Base-by-base conservation (phyloP, 2,888 invertebrate genomes). In the Onthophagus sagittarius region DNA sequence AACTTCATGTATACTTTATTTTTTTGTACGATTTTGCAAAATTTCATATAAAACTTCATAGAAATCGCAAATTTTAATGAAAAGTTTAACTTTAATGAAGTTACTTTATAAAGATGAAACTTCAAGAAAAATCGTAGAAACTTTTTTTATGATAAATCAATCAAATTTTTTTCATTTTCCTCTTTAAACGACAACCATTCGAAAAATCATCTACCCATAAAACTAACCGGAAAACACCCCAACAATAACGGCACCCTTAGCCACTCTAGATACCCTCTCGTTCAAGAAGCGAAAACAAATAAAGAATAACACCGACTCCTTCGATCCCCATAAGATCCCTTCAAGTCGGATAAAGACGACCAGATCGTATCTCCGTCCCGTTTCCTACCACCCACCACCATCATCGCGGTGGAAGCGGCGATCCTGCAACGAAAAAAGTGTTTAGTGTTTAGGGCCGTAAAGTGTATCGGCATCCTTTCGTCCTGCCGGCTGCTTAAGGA, bases 401-500 rank as follows among this genome's bases (percentile, higher is more conserved):
- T 82, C 81, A 81, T 80, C 77, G 81, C 80, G 80, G 82, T 83
- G 82, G 82, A 77, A 82, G 83, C 81, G 83, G 83, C 39, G 39
- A 83, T 83, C 83, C 79, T 78, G 80, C 82, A 83, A 79, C 83
- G 83, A 84, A 84, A 82, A 84, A 84, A 84, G 82, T 84, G 84
- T 84, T 84, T 83, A 84, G 83, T 81, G 84, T 83, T 84, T 83
- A 83, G 39, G 39, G 82, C 82, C 83, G 83, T 84, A 84, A 84
- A 84, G 83, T 84, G 83, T 84, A 83, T 84, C 83, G 82, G 83
- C 82, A 83, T 83, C 81, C 83, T 53, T 53, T 53, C 39, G 39
- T 53, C 39, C 39, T 53, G 39, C 83, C 82, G 23, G 67, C 81
- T 82, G 81, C 80, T 81, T 81, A 81, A 81, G 80, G 79, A 79